phyloP scores from a whole-genome alignment of 2,888 invertebrate genomes.

The Zygaena filipendulae region DNA sequence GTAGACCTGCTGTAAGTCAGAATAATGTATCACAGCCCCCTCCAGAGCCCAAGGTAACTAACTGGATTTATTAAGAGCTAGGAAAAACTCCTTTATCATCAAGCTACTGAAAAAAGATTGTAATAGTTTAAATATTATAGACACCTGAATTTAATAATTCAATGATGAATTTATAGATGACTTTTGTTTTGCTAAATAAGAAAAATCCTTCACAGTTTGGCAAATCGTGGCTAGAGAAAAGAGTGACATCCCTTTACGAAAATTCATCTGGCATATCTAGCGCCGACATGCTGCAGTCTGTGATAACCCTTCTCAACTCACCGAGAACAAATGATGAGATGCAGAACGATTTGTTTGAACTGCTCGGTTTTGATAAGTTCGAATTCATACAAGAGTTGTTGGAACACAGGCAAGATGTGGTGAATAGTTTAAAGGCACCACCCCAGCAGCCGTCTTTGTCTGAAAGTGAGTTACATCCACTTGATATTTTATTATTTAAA shows the following conservation, averaged over 20 bases:
- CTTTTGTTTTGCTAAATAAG: no score
- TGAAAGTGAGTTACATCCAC: slow-evolving; percentile 42
- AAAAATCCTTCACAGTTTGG: no score
- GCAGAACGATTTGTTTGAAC: slow-evolving; percentile 87
- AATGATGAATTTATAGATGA: slow-evolving; percentile 6
- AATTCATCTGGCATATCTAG: slow-evolving; percentile 57
- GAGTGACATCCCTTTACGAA: slow-evolving; percentile 59
- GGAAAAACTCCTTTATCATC: no score
- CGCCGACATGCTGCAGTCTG: slow-evolving; percentile 68
- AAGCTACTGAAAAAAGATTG: no score
- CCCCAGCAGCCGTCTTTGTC: slow-evolving; percentile 35
- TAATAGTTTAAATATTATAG: no score
- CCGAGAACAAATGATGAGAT: slow-evolving; percentile 73
- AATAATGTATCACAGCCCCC: slow-evolving; percentile 20
- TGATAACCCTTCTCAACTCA: slow-evolving; percentile 71
- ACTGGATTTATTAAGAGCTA: not conserved
- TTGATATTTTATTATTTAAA: no score
- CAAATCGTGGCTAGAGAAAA: slow-evolving; percentile 63
- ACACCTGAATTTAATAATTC: not conserved
- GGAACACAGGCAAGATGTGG: slow-evolving; percentile 70
- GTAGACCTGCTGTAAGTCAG: slow-evolving; percentile 13
- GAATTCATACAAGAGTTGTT: slow-evolving; percentile 78
- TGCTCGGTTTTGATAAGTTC: slow-evolving; percentile 88
- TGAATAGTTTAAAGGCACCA: slow-evolving; percentile 37
- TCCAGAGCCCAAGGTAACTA: slow-evolving; percentile 33